Conservation (phyloP, 1,140 invertebrate genomes). For the Linepithema humile region DNA sequence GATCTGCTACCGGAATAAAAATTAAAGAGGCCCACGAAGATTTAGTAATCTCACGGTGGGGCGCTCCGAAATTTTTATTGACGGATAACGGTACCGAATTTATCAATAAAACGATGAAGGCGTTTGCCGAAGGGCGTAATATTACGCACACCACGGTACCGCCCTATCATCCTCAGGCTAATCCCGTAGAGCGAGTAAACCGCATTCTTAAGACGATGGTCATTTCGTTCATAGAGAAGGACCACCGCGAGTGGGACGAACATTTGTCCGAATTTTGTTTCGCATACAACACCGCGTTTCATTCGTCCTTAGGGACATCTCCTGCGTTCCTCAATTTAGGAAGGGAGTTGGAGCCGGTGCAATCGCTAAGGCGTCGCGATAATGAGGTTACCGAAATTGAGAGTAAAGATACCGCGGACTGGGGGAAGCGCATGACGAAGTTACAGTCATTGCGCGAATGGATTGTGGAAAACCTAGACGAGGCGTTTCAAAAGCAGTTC, state of each 20-base stretch:
- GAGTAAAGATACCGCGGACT: background rate
- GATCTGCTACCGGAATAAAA: background rate
- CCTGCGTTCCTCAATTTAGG: background rate
- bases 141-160: background rate
- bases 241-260: background rate
- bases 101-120: background rate
- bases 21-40: background rate
- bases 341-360: background rate
- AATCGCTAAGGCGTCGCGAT: background rate
- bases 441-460: background rate
- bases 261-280: background rate
- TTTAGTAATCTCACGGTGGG: background rate
- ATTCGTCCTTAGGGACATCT: background rate
- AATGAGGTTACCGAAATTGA: too few relatives aligned
- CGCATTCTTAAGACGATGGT: background rate
- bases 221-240: background rate
- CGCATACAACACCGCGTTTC: background rate
- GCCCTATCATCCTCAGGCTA: background rate
- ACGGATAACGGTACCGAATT: background rate
- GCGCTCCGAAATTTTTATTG: background rate
- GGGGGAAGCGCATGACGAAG: background rate
- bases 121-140: fast-evolving
- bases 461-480: background rate
- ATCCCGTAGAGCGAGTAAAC: background rate
- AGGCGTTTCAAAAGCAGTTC: background rate